Percentiles rank a stretch among this genome's conserved stretches.
Conservation (phyloP, 2,113 vertebrate species). For the Phyllostomus discolor region DNA sequence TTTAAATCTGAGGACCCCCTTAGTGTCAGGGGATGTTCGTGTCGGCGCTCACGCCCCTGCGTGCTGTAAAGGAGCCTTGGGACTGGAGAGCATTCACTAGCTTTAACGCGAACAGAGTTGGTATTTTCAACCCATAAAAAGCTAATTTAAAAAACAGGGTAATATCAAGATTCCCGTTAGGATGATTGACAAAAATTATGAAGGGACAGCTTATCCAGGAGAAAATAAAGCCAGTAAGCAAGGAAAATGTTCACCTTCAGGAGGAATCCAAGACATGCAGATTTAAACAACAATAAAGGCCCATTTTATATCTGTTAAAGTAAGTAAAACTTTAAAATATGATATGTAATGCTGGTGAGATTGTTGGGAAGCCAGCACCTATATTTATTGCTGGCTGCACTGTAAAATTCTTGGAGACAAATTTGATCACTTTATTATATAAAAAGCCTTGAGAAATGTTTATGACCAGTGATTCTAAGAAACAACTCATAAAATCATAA, state of each 20-base stretch:
- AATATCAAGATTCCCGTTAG: not conserved
- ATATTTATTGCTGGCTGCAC: not conserved
- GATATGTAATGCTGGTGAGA: not conserved
- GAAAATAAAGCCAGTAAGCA: not conserved
- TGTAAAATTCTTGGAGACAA: not conserved
- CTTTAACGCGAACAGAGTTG: not conserved
- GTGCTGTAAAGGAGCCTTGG: not conserved
- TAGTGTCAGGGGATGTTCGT: not conserved
- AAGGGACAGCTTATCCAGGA: not conserved
- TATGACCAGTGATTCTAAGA: not conserved
- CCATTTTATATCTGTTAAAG: slow-evolving; percentile 9
- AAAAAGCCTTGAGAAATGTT: slow-evolving; percentile 11
- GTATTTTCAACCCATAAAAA: not conserved
- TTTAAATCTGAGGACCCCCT: not conserved
- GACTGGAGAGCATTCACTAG: not conserved
- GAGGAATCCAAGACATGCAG: not conserved
- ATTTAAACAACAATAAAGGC: not conserved
- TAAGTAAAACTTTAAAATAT: not conserved
- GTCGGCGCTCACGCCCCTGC: not conserved
- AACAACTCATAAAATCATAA: slow-evolving; percentile 15
- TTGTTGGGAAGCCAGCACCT: not conserved
- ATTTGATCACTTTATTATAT: slow-evolving; percentile 2
- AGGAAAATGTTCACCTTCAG: not conserved
- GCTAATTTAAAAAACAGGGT: not conserved
- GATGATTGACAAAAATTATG: not conserved